A percentile compares a stretch with the other conserved stretches of the same genome.
These are phyloP conservation scores for Tuberolachnus salignus DNA, from an alignment of 2,888 invertebrate species.

Conservation along the genomic window DNA sequence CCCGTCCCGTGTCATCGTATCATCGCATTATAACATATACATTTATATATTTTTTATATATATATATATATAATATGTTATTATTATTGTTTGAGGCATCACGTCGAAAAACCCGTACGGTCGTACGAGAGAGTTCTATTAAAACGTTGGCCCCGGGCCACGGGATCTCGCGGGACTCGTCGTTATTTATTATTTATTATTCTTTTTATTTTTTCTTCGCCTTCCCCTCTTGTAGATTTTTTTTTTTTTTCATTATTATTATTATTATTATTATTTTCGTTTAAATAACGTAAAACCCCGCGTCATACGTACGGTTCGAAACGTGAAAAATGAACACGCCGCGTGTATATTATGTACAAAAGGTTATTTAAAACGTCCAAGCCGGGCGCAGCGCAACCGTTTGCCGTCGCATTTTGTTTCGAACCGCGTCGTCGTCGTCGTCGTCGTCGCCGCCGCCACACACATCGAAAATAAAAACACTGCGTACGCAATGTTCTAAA, in stretches of 20 bases:
- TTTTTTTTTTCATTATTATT: background rate
- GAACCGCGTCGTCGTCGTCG: background rate
- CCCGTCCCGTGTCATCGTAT: too few species aligned
- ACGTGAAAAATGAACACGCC: background rate
- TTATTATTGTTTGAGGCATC: background rate
- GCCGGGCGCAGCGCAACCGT: background rate
- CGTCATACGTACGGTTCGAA: slow-evolving; percentile 17
- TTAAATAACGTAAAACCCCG: slow-evolving; percentile 7
- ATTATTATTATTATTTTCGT: background rate
- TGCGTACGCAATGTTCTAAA: too few species aligned
- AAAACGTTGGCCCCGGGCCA: slow-evolving; percentile 47
- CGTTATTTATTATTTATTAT: background rate
- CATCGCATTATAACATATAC: too few species aligned
- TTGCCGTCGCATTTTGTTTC: too few species aligned
- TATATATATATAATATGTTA: too few species aligned
- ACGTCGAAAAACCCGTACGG: background rate
- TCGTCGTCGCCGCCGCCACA: too few species aligned
- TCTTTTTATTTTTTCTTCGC: background rate
- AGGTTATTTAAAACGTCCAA: slow-evolving; percentile 17
- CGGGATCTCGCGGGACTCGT: slow-evolving; percentile 3
- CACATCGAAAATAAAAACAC: too few species aligned
- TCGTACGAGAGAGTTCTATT: slow-evolving; percentile 30
- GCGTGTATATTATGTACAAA: background rate
- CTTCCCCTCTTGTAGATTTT: background rate
- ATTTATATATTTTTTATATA: too few species aligned